These are phyloP conservation scores for Myopa testacea DNA, from an alignment of 2,888 invertebrate species.

Conservation along the genomic window DNA sequence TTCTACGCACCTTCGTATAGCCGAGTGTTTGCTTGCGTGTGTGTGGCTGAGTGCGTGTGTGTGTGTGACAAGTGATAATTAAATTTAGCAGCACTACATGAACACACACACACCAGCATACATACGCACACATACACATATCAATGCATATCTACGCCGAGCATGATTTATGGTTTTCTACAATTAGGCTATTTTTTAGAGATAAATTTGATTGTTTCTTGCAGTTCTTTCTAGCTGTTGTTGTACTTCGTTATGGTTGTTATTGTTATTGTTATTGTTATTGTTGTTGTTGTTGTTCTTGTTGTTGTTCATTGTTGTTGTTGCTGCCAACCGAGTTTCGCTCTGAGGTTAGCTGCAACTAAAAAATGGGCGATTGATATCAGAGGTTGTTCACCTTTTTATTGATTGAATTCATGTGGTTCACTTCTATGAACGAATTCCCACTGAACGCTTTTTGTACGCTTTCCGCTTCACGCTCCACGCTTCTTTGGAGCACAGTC, in stretches of 20 bases:
- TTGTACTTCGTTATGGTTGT: too few relatives aligned
- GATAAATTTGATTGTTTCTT: too few relatives aligned
- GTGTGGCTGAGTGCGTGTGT: not conserved
- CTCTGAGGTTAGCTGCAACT: too few relatives aligned
- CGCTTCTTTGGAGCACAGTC: too few relatives aligned
- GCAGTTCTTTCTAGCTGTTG: too few relatives aligned
- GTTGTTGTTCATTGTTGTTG: not conserved
- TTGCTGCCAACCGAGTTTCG: not conserved
- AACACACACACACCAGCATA: not conserved
- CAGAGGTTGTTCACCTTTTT: not conserved
- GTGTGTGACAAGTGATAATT: not conserved
- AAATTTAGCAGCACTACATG: not conserved
- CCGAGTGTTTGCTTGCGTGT: too few relatives aligned
- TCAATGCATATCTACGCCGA: not conserved
- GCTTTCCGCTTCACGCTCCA: too few relatives aligned
- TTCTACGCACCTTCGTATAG: too few relatives aligned
- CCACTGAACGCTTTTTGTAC: too few relatives aligned
- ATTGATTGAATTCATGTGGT: not conserved
- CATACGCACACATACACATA: not conserved
- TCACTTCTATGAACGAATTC: slow-evolving; percentile 1
- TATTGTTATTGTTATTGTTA: not conserved
- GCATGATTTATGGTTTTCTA: too few relatives aligned
- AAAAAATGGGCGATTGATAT: not conserved
- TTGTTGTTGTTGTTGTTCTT: not conserved
- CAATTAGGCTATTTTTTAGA: too few relatives aligned